Evolutionary conservation across 2,113 vertebrate genomes (phyloP), one percentile per base, ranked within the genome.

Genomic region (Penelope pileata): DNA sequence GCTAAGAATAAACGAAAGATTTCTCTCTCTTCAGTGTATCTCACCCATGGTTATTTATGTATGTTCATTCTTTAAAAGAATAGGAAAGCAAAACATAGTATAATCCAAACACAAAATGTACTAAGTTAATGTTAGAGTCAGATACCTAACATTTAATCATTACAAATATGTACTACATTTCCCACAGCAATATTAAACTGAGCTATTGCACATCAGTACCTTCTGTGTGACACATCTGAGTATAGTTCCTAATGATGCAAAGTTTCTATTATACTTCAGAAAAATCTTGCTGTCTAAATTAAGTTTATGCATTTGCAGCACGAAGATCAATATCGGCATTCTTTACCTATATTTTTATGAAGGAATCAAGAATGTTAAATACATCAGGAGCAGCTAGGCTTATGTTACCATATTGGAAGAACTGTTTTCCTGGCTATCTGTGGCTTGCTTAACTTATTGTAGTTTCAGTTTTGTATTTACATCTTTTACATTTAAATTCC

Each of bases 401-500:
- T 12, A 15, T 12, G 32, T 91, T 79, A 60, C 36, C 16, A 43
- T 47, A 43, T 54, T 67, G 59, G 59, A 83, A 12, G 26, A 93
- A 88, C 38, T 56, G 30, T 27, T 86, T 91, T 94, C 83, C 83
- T 91, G 68, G 88, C 91, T 88, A 68, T 81, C 83, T 75, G 32
- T 67, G 64, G 56, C 68, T 88, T 75, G 43, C 15, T 88, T 84
- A 83, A 89, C 64, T 78, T 74, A 80, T 29, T 81, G 56, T 45
- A 60, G 24, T 75, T 88, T 86, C 76, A 91, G 68, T 64, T 91
- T 88, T 60, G 22, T 53, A 47, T 74, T 85, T 90, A 60, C 62
- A 83, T 86, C 24, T 78, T 82, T 86, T 64, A 45, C 63, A 90
- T 91, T 83, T 91, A 82, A 94, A 93, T 91, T 79, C 73, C 64